Evolutionary conservation across 2,113 vertebrate species (phyloP).

Genomic region (Phainopepla nitens): DNA sequence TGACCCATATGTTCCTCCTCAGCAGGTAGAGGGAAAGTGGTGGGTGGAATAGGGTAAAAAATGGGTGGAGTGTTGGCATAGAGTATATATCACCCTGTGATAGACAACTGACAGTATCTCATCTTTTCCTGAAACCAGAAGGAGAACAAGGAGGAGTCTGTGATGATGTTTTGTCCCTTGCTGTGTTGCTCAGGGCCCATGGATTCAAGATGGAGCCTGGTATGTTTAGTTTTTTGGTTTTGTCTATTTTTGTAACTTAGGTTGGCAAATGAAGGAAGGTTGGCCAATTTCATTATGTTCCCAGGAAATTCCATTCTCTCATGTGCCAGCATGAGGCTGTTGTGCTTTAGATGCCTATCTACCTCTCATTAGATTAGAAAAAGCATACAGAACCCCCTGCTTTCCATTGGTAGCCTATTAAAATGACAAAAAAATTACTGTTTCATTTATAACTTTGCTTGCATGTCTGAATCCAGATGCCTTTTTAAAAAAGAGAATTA

Average conservation of each 20-base stretch:
- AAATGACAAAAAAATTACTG: background rate
- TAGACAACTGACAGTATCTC: background rate
- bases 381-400: background rate
- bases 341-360: conserved; percentile 50
- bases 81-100: background rate
- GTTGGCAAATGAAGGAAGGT: background rate
- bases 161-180: background rate
- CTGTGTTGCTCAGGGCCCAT: background rate
- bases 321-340: background rate
- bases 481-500: background rate
- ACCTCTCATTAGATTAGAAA: conserved; percentile 31
- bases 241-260: conserved; percentile 19
- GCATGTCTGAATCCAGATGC: background rate
- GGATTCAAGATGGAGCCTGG: background rate
- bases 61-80: background rate
- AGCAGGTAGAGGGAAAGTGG: background rate
- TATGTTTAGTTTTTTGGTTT: background rate
- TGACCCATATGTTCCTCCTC: background rate
- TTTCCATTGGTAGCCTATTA: conserved; percentile 8
- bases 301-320: conserved; percentile 42
- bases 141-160: background rate
- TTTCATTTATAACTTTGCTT: background rate
- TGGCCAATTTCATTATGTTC: conserved; percentile 9
- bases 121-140: background rate
- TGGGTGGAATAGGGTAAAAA: background rate